phyloP scores from a whole-genome alignment of 2,888 invertebrate genomes.

The Ommatoiulus sabulosus region DNA sequence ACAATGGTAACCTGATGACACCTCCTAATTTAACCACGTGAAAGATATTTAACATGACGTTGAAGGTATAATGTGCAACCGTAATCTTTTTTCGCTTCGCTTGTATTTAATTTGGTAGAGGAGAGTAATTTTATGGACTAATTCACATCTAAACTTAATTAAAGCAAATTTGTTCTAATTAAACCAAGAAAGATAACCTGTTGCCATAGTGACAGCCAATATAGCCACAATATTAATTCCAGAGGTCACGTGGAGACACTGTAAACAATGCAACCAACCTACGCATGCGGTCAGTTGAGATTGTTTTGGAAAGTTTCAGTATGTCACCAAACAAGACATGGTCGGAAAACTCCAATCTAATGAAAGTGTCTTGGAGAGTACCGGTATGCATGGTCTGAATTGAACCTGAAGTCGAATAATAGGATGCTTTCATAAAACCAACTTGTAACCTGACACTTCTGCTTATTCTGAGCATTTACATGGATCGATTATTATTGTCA shows the following conservation, averaged over 20 bases:
- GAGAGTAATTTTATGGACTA: background rate
- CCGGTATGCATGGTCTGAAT: too few species aligned
- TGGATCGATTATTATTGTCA: too few species aligned
- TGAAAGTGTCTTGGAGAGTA: too few species aligned
- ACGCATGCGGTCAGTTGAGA: background rate
- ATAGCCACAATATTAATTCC: background rate
- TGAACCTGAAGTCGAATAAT: too few species aligned
- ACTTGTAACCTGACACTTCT: too few species aligned
- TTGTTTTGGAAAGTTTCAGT: background rate
- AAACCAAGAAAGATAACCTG: slow-evolving; percentile 6
- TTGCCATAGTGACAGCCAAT: slow-evolving; percentile 18
- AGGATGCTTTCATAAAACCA: too few species aligned
- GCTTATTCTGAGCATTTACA: too few species aligned
- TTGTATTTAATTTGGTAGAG: background rate
- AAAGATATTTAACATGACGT: background rate
- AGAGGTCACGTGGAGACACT: background rate
- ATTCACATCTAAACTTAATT: slow-evolving; percentile 16
- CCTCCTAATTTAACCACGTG: background rate
- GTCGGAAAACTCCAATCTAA: background rate
- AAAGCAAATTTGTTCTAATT: background rate
- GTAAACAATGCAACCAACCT: background rate
- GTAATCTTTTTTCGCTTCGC: background rate
- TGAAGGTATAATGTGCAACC: background rate
- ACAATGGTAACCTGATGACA: background rate
- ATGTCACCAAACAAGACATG: background rate